A percentile compares a stretch with the other conserved stretches of the same genome.
Evolutionary conservation across 2,797 vertebrate genomes (phyloP).

Genomic region (Hephaestus fuliginosus): DNA sequence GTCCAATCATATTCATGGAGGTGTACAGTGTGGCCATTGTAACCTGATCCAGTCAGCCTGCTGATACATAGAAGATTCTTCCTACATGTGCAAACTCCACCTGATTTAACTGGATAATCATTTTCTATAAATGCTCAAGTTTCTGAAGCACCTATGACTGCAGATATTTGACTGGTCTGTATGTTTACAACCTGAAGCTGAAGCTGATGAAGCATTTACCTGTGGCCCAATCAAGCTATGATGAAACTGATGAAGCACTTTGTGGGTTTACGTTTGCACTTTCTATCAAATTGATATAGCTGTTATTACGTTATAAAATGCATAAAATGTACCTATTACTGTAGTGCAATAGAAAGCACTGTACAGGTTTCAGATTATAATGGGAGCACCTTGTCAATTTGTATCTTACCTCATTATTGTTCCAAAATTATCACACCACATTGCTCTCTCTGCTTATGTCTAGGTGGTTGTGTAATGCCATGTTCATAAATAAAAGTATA

Average conservation of each 20-base stretch:
- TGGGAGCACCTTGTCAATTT: conserved; percentile 13
- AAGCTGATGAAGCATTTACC: conserved; percentile 1
- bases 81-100: neutral
- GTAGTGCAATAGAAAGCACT: neutral
- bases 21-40: neutral
- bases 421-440: neutral
- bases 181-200: neutral
- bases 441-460: neutral
- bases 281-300: neutral
- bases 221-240: neutral
- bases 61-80: neutral
- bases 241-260: neutral
- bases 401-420: conserved; percentile 17
- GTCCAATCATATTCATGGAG: neutral
- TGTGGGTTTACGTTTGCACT: neutral
- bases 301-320: neutral
- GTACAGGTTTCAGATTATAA: neutral
- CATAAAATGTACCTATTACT: neutral
- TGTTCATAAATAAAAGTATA: conserved; percentile 1
- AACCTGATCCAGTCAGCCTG: neutral
- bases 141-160: neutral
- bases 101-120: neutral
- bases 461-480: neutral
- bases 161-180: neutral
- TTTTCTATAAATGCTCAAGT: neutral